phyloP scores from a whole-genome alignment of 92 coral and sea anemone genomes.

The Epizoanthus scotinus region DNA sequence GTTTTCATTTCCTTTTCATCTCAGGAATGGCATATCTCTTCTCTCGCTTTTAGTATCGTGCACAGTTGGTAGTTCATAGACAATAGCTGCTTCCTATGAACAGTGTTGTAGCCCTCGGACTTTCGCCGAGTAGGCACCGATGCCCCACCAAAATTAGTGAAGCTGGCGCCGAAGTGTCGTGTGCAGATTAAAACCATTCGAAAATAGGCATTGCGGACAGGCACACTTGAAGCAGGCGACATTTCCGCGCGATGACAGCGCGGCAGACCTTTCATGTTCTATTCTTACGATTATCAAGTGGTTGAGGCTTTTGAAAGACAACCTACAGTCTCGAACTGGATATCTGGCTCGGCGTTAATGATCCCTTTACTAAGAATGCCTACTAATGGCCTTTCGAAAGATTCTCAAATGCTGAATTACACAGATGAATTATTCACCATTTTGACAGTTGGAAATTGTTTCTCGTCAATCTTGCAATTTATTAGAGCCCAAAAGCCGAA shows the following conservation, averaged over 20 bases:
- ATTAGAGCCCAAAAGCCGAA: conserved; percentile 30
- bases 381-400: conserved; percentile 58
- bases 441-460: conserved; percentile 25
- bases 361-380: conserved; percentile 63
- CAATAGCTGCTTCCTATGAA: conserved; percentile 16
- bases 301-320: conserved; percentile 61
- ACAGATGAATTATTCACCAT: conserved; percentile 54
- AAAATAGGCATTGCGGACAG: conserved; percentile 42
- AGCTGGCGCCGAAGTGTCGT: conserved; percentile 38
- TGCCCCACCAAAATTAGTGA: conserved; percentile 37
- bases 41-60: not conserved
- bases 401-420: conserved; percentile 57
- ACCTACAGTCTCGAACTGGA: conserved; percentile 66
- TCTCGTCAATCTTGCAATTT: conserved; percentile 18
- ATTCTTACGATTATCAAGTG: conserved; percentile 66
- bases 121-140: conserved; percentile 36
- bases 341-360: conserved; percentile 83
- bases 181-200: conserved; percentile 38
- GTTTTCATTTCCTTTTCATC: not conserved
- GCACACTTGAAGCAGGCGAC: conserved; percentile 80
- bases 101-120: conserved; percentile 11
- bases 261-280: conserved; percentile 78
- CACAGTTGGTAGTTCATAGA: conserved; percentile 9
- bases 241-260: conserved; percentile 91
- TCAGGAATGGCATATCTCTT: not conserved